A percentile compares a stretch with the other conserved stretches of the same genome.
These are phyloP conservation scores for Galagoides demidoff DNA, from an alignment of 2,797 vertebrate genomes.

Conservation along the genomic window DNA sequence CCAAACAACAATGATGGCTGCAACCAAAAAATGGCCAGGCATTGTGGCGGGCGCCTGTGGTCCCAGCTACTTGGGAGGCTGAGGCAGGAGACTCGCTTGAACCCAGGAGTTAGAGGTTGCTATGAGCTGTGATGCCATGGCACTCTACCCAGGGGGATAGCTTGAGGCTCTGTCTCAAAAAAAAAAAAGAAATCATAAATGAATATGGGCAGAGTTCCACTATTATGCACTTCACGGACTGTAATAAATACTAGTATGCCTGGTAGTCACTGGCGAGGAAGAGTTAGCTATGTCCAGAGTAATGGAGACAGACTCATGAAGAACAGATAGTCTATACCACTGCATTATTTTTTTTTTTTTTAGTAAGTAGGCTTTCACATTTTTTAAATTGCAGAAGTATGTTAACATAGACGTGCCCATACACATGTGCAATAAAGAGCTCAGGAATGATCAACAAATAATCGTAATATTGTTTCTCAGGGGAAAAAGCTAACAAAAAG, in stretches of 20 bases:
- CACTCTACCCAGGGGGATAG: too few relatives aligned
- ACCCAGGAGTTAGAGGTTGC: too few relatives aligned
- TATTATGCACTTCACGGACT: not conserved
- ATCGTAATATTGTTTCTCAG: not conserved
- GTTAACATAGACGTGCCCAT: not conserved
- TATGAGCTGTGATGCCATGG: too few relatives aligned
- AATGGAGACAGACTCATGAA: not conserved
- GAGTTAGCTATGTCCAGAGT: not conserved
- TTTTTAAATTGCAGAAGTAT: not conserved
- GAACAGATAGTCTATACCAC: not conserved
- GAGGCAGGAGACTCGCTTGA: too few relatives aligned
- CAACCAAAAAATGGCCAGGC: too few relatives aligned
- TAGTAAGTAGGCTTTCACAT: not conserved
- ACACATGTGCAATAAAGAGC: not conserved
- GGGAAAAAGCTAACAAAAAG: not conserved
- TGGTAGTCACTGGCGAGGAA: not conserved
- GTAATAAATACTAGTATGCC: not conserved
- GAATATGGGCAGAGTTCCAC: not conserved
- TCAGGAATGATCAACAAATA: not conserved
- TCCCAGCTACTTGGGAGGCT: too few relatives aligned
- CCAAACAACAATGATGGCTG: too few relatives aligned
- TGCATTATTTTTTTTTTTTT: not conserved
- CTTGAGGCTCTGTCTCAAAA: too few relatives aligned
- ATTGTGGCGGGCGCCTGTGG: too few relatives aligned
- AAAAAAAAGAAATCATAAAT: not conserved